phyloP scores from a whole-genome alignment of 2,888 invertebrate genomes.

The Cinara cedri region DNA sequence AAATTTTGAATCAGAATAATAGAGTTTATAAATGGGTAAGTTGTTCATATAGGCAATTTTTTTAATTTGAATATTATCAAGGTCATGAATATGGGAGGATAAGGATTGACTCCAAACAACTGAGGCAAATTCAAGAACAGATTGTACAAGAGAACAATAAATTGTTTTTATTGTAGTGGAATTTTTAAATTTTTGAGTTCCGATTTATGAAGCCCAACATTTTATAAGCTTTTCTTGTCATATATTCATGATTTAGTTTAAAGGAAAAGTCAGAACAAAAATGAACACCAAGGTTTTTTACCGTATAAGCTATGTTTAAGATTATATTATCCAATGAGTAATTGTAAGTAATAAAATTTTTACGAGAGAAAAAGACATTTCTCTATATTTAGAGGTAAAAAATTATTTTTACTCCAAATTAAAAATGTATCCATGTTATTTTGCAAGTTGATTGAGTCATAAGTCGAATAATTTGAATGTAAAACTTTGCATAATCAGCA shows the following conservation, averaged over 20 bases:
- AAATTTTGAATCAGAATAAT: too few relatives aligned
- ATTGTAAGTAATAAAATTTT: constrained; percentile 13
- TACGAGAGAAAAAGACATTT: constrained; percentile 12
- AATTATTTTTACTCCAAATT: constrained; percentile 4
- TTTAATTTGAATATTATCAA: constrained; percentile 17
- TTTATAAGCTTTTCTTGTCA: background rate
- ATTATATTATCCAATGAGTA: constrained; percentile 2
- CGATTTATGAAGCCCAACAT: constrained; percentile 21
- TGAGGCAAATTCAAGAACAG: background rate
- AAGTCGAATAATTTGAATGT: background rate
- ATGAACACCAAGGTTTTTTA: constrained; percentile 14
- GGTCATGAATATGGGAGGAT: constrained; percentile 4
- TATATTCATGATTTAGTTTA: constrained; percentile 21
- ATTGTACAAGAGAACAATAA: constrained; percentile 14
- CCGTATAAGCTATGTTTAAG: background rate
- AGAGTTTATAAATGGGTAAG: too few relatives aligned
- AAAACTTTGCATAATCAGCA: too few relatives aligned
- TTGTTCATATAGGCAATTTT: too few relatives aligned
- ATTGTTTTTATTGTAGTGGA: constrained; percentile 21
- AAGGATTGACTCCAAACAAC: constrained; percentile 18
- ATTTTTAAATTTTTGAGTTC: constrained; percentile 15
- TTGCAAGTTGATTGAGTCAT: constrained; percentile 15
- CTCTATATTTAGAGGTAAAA: background rate
- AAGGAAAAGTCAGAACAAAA: constrained; percentile 18
- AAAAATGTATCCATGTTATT: constrained; percentile 6